Base-by-base conservation (phyloP, 2,113 vertebrate species). In the Alethe diademata region DNA sequence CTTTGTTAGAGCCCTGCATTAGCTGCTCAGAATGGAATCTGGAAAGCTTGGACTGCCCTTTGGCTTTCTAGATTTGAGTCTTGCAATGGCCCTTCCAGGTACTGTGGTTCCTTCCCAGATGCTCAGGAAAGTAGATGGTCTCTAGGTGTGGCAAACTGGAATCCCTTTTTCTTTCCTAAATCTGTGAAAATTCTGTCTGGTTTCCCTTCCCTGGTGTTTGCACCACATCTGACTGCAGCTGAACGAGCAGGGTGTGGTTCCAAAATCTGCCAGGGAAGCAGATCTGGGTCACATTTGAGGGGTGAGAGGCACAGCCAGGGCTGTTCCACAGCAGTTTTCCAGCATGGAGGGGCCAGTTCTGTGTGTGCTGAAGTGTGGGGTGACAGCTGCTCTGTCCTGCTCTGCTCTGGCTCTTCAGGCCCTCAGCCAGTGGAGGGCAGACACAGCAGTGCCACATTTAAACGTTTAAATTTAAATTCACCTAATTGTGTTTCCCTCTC, bases 141-240 rank as follows among this genome's bases (percentile, higher is more conserved):
- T 86, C 65, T 60, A 86, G n/a, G 19, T 69, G 51, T 50, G n/a
- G n/a, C 20, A 72, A 61, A 33, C 24, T 81, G 31, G 48, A 91
- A 62, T 79, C 14, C 14, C 23, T 74, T 78, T 79, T 70, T 50
- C 28, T 80, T 51, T 58, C 24, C 65, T 47, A 75, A 66, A 67
- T 51, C 40, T 67, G 35, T 2, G 6, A 36, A 57, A 95, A 31
- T 60, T 81, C 42, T 43, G 19, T 56, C 40, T 72, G 11, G 10
- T 61, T 85, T 75, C 31, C 40, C 17, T 19, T 85, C 26, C 24
- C 48, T 5, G 12, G 36, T 6, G 4, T 83, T 53, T 29, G 19
- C 0, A 1, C 62, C 6, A 0, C 2, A 3, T 72, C 38, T 65
- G 72, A 40, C 78, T 4, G 1, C 14, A 7, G 40, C 24, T 38